phyloP scores from a whole-genome alignment of 37 sponge, comb jelly and placozoan species.

The Ephydatia muelleri region DNA sequence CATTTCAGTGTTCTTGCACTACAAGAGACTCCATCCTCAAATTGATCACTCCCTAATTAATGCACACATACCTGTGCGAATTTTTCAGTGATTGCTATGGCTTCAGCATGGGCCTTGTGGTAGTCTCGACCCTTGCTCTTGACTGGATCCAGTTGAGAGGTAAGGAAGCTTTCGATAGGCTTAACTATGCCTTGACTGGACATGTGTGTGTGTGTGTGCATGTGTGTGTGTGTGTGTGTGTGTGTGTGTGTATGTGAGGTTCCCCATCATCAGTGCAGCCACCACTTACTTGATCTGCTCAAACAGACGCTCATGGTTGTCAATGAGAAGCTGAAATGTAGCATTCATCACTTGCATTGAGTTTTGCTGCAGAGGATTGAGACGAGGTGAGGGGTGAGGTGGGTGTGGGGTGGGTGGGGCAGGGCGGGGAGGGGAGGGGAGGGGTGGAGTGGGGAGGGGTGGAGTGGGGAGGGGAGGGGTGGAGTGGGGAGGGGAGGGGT shows the following conservation, averaged over 20 bases:
- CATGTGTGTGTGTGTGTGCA: neutral
- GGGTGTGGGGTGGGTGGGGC: neutral
- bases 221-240: neutral
- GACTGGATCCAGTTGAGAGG: conserved; percentile 40
- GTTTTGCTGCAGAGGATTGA: conserved; percentile 10
- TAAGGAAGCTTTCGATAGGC: conserved; percentile 56
- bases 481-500: neutral
- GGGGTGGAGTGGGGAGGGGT: no score
- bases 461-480: neutral
- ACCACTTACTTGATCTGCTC: conserved; percentile 74
- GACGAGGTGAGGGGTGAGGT: neutral
- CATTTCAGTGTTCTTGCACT: conserved; percentile 70
- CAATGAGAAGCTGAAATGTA: conserved; percentile 59
- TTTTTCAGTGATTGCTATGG: conserved; percentile 44
- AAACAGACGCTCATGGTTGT: conserved; percentile 69
- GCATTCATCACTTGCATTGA: conserved; percentile 50
- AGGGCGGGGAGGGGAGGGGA: neutral
- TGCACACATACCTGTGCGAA: conserved; percentile 57
- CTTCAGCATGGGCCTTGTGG: conserved; percentile 52
- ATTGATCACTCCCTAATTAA: neutral
- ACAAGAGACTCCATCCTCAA: neutral
- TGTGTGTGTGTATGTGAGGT: neutral
- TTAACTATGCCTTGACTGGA: conserved; percentile 57
- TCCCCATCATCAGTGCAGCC: neutral
- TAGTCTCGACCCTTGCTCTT: conserved; percentile 40